phyloP scores from a whole-genome alignment of 2,888 invertebrate species.

The Macaria liturata region DNA sequence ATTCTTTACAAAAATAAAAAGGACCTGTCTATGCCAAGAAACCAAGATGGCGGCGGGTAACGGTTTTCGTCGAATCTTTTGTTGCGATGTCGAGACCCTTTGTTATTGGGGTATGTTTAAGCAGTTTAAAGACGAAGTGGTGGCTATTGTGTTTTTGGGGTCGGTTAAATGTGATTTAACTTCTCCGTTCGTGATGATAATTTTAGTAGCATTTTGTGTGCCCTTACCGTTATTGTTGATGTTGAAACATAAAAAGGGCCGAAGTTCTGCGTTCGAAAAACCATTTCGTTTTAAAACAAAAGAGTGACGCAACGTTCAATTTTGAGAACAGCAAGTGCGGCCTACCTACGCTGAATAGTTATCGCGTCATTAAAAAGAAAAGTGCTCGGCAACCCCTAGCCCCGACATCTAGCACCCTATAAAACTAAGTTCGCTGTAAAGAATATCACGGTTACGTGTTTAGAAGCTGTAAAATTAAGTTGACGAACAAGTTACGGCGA shows the following conservation, averaged over 20 bases:
- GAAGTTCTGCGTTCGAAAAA: too few species aligned
- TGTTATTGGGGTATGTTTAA: constrained; percentile 40
- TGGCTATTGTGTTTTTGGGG: constrained; percentile 40
- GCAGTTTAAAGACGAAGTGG: constrained; percentile 33
- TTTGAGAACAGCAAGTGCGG: constrained; percentile 29
- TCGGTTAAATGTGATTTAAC: constrained; percentile 23
- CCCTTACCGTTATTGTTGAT: too few species aligned
- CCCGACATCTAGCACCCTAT: constrained; percentile 47
- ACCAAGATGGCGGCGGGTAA: constrained; percentile 57
- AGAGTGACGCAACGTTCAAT: constrained; percentile 20
- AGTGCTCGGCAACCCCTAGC: constrained; percentile 35
- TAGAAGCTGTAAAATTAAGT: constrained; percentile 63
- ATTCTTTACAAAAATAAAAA: constrained; percentile 32
- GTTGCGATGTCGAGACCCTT: constrained; percentile 46
- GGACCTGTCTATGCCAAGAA: constrained; percentile 51
- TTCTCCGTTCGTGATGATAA: background rate
- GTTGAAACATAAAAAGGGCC: too few species aligned
- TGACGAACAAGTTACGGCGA: constrained; percentile 42
- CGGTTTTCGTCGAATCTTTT: constrained; percentile 52
- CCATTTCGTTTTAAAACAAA: background rate
- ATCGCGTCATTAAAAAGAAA: constrained; percentile 40
- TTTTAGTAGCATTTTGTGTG: too few species aligned
- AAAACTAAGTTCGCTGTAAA: constrained; percentile 44
- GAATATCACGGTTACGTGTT: constrained; percentile 53
- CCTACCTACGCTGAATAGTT: constrained; percentile 38